phyloP scores from a whole-genome alignment of 2,113 vertebrate genomes.

The Proteles cristata region DNA sequence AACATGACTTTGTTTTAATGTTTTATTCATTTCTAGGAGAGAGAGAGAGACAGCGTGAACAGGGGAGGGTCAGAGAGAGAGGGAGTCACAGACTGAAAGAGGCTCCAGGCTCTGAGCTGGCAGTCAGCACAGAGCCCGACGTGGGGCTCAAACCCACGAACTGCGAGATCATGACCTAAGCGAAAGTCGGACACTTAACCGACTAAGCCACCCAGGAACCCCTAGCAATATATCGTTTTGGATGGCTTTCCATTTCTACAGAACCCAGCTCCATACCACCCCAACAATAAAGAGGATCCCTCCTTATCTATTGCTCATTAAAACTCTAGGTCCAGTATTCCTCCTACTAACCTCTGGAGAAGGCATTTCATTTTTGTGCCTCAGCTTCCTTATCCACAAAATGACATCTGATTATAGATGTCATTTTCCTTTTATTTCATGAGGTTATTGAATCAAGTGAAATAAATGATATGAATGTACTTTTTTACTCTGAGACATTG shows the following conservation, averaged over 20 bases:
- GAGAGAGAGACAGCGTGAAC: no score
- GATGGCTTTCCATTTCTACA: background rate
- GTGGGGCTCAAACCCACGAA: no score
- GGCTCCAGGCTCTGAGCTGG: no score
- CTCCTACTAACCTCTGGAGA: background rate
- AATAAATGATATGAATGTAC: background rate
- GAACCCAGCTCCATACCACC: background rate
- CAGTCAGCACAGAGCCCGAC: no score
- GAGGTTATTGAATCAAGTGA: background rate
- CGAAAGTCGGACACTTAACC: no score
- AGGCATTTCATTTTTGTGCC: constrained; percentile 12
- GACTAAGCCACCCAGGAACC: no score
- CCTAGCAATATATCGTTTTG: background rate
- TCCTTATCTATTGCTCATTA: background rate
- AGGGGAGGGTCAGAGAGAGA: no score
- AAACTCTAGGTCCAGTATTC: background rate
- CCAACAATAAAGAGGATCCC: background rate
- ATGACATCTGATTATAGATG: background rate
- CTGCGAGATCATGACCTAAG: no score
- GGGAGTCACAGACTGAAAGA: no score
- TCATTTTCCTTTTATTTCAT: background rate
- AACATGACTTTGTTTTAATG: no score
- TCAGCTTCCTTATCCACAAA: background rate
- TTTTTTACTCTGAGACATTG: background rate
- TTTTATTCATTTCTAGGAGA: no score